These are phyloP conservation scores for Periparus ater DNA, from an alignment of 2,797 vertebrate genomes.

Conservation along the genomic window DNA sequence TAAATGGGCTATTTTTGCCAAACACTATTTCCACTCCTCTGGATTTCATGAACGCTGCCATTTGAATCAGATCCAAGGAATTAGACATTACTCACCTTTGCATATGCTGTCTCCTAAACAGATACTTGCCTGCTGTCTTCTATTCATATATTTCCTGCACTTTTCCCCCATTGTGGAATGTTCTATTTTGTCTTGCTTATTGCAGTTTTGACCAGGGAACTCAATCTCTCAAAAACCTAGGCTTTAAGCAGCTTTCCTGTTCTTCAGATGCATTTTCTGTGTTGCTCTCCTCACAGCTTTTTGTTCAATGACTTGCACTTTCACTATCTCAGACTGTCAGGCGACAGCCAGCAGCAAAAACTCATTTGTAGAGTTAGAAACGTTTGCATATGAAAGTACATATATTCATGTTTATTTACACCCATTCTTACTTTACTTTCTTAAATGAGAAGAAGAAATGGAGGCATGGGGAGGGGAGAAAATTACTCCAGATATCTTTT, in stretches of 20 bases:
- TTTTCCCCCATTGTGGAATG: not conserved
- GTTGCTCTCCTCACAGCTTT: slow-evolving; percentile 9
- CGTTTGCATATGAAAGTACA: slow-evolving; percentile 44
- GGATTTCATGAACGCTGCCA: slow-evolving; percentile 33
- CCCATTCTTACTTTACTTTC: not conserved
- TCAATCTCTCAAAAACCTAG: not conserved
- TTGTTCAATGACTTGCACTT: slow-evolving; percentile 66
- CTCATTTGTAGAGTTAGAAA: slow-evolving; percentile 35
- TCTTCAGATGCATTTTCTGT: slow-evolving; percentile 15
- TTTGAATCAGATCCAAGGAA: slow-evolving; percentile 55
- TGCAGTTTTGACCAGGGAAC: slow-evolving; percentile 5
- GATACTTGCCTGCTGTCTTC: slow-evolving; percentile 15
- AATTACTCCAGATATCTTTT: not conserved
- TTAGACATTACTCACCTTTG: slow-evolving; percentile 53
- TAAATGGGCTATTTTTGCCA: slow-evolving; percentile 39
- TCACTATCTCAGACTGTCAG: slow-evolving; percentile 62
- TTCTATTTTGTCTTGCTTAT: slow-evolving; percentile 29
- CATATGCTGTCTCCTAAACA: not conserved
- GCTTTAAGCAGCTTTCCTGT: slow-evolving; percentile 26
- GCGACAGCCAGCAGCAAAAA: slow-evolving; percentile 18
- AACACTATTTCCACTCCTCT: slow-evolving; percentile 54
- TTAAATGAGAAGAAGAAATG: not conserved
- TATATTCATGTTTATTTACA: not conserved
- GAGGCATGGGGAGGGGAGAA: not conserved
- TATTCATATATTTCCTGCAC: slow-evolving; percentile 24